Base-by-base conservation (phyloP, 2,888 invertebrate species). In the Philonicus albiceps region DNA sequence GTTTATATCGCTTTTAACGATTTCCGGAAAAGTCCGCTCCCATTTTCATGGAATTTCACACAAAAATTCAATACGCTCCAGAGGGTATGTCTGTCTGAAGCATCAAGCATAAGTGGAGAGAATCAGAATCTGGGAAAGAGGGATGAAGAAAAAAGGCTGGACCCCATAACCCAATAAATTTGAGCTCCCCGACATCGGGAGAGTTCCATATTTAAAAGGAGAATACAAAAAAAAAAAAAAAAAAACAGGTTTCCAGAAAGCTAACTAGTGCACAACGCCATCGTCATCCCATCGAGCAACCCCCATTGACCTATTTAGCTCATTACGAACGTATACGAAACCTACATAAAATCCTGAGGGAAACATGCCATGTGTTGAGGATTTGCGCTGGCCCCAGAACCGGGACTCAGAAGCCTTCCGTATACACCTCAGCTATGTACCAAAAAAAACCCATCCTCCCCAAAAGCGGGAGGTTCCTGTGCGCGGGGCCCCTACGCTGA, bases 251-350 rank as follows among this genome's bases (percentile, higher is more conserved):
- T 49, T 53, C 49, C 76, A 27, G 22, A 78, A 53, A 43, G 43
- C 40, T 30, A 78, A 78, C 49, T 49, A 78, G 78, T 43, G 49
- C 78, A 76, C 43, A 7, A 64, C 78, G 43, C 78, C 49, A 49
- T 43, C 78, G 27, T 30, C 78, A 49, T n/a, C 49, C 49, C 78
- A 78, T 43, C 8, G 5, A 27, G 43, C 49, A 30, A 78, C 78
- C 49, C 78, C 78, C 49, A 78, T 78, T 78, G 78, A 78, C 78
- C 78, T 78, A 78, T 78, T 78, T 78, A 78, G 78, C 78, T 53
- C 40, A 76, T 78, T 78, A 78, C 49, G 49, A 43, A 27, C 49
- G 49, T 78, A 78, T 78, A 53, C 78, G 19, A 78, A 49, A 78
- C 37, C 43, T 49, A 78, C 37, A 76, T 78, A 78, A 11, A 78